Conservation (phyloP, 2,113 vertebrate genomes). For the Ciconia maguari region DNA sequence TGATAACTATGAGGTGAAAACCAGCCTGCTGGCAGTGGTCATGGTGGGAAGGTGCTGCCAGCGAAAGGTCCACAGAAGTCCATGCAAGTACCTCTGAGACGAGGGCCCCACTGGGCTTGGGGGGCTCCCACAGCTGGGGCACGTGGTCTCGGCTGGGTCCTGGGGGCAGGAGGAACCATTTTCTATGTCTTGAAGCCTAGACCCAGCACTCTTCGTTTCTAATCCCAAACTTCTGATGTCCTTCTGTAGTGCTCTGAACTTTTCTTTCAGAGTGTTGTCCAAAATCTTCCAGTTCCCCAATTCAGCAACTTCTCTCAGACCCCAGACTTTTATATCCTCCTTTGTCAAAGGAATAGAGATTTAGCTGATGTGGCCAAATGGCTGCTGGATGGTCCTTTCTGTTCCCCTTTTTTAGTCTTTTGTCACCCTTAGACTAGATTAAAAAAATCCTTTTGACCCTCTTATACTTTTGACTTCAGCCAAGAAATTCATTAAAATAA, state of each 20-base stretch:
- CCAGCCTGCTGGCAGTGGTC: background rate
- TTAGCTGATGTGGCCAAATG: background rate
- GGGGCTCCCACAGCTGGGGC: fast-evolving
- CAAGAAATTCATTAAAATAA: background rate
- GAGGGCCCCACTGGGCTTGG: fast-evolving
- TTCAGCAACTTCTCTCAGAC: background rate
- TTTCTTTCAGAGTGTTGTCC: background rate
- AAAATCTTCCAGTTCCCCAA: background rate
- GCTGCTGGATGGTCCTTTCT: background rate
- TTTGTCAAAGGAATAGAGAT: background rate
- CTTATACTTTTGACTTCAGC: background rate
- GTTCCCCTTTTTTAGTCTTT: background rate
- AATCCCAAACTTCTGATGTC: background rate
- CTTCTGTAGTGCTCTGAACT: background rate
- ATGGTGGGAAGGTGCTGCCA: background rate
- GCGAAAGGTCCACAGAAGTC: background rate
- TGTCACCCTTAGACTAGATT: background rate
- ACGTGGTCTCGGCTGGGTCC: fast-evolving
- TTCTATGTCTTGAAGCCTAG: background rate
- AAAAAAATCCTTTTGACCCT: background rate
- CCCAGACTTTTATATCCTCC: background rate
- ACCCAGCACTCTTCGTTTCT: background rate
- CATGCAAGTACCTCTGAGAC: background rate
- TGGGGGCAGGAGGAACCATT: background rate
- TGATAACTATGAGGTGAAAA: background rate